Percentiles rank a stretch among this genome's conserved stretches.
Evolutionary conservation across 2,113 vertebrate species (phyloP).

Genomic region (Eptesicus fuscus): DNA sequence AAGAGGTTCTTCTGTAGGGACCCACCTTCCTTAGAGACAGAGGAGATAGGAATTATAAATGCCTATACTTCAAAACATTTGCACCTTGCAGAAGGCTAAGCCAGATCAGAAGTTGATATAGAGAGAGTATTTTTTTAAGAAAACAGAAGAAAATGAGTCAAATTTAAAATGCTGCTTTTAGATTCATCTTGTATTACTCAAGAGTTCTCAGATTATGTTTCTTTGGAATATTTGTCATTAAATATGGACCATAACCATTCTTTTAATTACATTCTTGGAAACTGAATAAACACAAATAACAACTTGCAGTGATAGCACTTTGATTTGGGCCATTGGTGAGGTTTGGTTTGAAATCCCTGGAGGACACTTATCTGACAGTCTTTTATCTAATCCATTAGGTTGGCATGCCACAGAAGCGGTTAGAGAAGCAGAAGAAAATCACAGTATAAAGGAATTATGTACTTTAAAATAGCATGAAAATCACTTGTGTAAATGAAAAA

Average conservation of each 20-base stretch:
- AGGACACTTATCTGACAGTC: neutral
- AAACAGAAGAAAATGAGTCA: neutral
- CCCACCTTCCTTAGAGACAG: neutral
- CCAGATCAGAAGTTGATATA: neutral
- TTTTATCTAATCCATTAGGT: neutral
- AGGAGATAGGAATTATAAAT: neutral
- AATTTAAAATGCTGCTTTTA: neutral
- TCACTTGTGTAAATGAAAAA: neutral
- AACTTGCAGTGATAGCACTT: neutral
- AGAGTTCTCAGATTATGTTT: neutral
- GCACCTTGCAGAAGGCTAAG: neutral
- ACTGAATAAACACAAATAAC: neutral
- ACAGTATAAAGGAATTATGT: neutral
- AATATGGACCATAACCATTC: neutral
- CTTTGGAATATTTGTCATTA: neutral
- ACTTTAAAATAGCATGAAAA: neutral
- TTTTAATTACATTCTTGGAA: neutral
- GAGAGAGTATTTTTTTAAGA: neutral
- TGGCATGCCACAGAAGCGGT: neutral
- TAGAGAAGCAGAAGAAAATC: neutral
- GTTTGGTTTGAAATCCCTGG: neutral
- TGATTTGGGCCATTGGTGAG: neutral
- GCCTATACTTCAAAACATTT: neutral
- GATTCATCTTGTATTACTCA: neutral
- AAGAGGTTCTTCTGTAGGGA: neutral